Evolutionary conservation across 2,797 vertebrate genomes (phyloP), one percentile per base, ranked within the genome.

Genomic region (Betta splendens): DNA sequence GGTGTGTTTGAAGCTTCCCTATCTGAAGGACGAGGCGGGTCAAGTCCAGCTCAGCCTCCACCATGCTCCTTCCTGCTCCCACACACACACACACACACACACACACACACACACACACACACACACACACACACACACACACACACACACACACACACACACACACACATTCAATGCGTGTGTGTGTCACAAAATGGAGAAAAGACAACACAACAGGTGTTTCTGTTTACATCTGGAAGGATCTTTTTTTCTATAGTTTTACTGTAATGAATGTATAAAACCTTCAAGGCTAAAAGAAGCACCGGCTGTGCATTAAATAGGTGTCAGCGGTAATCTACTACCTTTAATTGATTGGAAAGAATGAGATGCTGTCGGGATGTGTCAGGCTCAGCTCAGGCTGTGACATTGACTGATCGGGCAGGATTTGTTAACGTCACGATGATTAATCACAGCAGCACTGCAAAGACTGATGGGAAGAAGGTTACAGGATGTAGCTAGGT

Each of bases 1-100:
- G n/a, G 47, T 12, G 5, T 64, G 32, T 72, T 70, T 69, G 46
- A 42, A 45, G 36, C 56, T 3, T 70, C 32, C 67, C 81, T 80
- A 84, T 86, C 83, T 55, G 2, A 45, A 70, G 29, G 44, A 63
- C 57, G 63, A 78, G 79, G 70, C 80, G 72, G 49, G 72, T 79
- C 75, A 81, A 2, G 26, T 79, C 74, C 54, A 70, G 78, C 70
- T 85, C 75, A 75, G 47, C 11, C 28, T 22, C 55, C 38, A 46
- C 45, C 36, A 8, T 39, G 39, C 38, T 33, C 59, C 60, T 64
- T 75, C 62, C 77, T 71, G 63, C 65, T 70, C 32, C 5, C 10
- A 23, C 45, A 35, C 20, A 45, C 38, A 10, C 49, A 48, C 53
- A 26, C 22, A 26, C 25, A 8, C 25, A 26, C 5, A 28, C 26